Conservation (phyloP, 1,140 invertebrate genomes). For the Aphelinus certus region DNA sequence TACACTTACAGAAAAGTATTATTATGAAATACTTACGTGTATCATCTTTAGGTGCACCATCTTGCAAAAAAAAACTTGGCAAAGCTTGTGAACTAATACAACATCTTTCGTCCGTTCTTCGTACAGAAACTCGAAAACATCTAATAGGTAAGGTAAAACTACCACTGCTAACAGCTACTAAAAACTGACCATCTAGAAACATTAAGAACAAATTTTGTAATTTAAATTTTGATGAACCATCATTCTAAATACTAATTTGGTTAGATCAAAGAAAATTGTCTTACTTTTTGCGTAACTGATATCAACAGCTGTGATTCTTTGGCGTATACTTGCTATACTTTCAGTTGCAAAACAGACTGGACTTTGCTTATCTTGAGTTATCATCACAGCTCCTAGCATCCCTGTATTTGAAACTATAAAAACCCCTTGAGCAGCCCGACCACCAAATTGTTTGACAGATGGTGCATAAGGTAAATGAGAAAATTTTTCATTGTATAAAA, state of each 20-base stretch:
- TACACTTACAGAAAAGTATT: too few relatives aligned
- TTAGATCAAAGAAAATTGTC: conserved; percentile 26
- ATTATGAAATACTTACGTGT: conserved; percentile 48
- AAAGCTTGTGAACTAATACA: conserved; percentile 77
- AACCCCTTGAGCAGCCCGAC: conserved; percentile 82
- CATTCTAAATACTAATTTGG: neutral
- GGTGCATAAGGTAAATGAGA: conserved; percentile 78
- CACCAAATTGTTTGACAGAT: conserved; percentile 87
- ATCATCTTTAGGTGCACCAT: conserved; percentile 67
- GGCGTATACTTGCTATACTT: conserved; percentile 77
- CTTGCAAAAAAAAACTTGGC: conserved; percentile 83
- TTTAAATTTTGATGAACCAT: neutral
- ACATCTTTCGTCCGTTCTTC: conserved; percentile 69
- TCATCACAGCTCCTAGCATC: conserved; percentile 77
- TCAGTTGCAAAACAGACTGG: conserved; percentile 68
- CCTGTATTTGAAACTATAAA: conserved; percentile 86
- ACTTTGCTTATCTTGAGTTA: conserved; percentile 66
- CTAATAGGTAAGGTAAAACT: conserved; percentile 76
- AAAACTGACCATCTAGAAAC: conserved; percentile 77
- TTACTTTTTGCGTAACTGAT: conserved; percentile 79
- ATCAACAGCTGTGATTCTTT: conserved; percentile 79
- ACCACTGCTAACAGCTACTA: conserved; percentile 79
- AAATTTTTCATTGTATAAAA: conserved; percentile 87
- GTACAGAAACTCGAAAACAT: conserved; percentile 76
- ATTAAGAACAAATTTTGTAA: conserved; percentile 27